Evolutionary conservation across 2,113 vertebrate species (phyloP).

Genomic region (Proterorhinus semilunaris): DNA sequence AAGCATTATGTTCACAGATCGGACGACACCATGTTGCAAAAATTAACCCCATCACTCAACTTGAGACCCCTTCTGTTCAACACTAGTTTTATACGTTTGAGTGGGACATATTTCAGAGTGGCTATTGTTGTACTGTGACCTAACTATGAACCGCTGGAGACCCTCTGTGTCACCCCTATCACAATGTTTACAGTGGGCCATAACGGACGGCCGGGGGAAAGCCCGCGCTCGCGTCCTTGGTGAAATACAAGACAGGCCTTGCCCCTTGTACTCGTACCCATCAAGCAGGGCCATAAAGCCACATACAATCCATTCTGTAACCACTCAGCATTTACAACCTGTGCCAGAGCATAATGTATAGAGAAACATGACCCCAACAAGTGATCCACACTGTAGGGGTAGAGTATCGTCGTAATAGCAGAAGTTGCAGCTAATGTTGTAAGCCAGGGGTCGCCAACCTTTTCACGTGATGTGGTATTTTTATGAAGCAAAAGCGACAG

Average conservation of each 20-base stretch:
- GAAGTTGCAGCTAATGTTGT: too few species aligned
- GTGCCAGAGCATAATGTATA: slow-evolving; percentile 30
- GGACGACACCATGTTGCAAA: too few species aligned
- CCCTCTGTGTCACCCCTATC: slow-evolving; percentile 37
- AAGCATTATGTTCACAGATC: too few species aligned
- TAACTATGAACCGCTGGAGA: slow-evolving; percentile 42
- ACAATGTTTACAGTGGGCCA: slow-evolving; percentile 37
- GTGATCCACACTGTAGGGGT: background rate
- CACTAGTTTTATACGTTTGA: background rate
- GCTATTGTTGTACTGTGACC: slow-evolving; percentile 24
- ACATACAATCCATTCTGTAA: slow-evolving; percentile 34
- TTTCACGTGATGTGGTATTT: too few species aligned
- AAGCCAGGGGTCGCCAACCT: too few species aligned
- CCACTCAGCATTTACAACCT: slow-evolving; percentile 27
- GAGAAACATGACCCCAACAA: background rate
- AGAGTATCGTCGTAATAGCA: too few species aligned
- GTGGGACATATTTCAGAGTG: background rate
- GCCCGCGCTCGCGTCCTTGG: slow-evolving; percentile 36
- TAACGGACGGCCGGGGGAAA: slow-evolving; percentile 5
- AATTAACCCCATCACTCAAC: too few species aligned
- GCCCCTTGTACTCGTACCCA: slow-evolving; percentile 26
- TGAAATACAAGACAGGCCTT: slow-evolving; percentile 49
- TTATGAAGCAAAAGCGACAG: too few species aligned
- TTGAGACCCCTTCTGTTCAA: too few species aligned
- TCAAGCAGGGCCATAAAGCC: slow-evolving; percentile 27